Conservation (phyloP, 37 sponge, comb jelly and placozoan species). For the Amphimedon queenslandica region DNA sequence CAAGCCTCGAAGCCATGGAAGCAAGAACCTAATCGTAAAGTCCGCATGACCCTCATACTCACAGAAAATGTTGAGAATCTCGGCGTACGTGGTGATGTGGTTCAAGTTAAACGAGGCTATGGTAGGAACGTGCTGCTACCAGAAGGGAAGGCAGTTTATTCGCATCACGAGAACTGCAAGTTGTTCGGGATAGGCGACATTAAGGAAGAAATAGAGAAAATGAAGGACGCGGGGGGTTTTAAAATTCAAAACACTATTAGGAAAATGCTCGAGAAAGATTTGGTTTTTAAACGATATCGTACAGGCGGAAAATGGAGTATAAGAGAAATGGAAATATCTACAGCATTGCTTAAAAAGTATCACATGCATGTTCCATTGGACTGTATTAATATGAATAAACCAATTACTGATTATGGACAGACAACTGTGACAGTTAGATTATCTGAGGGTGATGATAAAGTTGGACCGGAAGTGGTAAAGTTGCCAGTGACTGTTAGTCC, state of each 20-base stretch:
- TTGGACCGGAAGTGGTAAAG: too few species aligned
- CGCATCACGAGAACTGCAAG: constrained; percentile 54
- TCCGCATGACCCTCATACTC: constrained; percentile 50
- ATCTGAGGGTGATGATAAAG: too few species aligned
- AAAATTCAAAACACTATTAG: too few species aligned
- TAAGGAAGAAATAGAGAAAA: too few species aligned
- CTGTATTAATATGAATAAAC: constrained; percentile 47
- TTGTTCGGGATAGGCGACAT: constrained; percentile 34
- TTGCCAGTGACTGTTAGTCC: too few species aligned
- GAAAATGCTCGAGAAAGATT: constrained; percentile 27
- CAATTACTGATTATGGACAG: constrained; percentile 18
- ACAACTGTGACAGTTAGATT: too few species aligned
- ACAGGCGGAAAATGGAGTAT: constrained; percentile 15
- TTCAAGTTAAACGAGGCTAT: constrained; percentile 77
- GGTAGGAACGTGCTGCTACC: constrained; percentile 76
- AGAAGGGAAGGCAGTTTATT: constrained; percentile 64
- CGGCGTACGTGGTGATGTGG: constrained; percentile 60
- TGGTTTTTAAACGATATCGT: constrained; percentile 30
- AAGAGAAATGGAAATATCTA: constrained; percentile 46
- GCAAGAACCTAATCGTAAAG: constrained; percentile 73
- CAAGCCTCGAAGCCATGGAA: constrained; percentile 58
- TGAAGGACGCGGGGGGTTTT: too few species aligned
- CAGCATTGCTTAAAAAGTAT: constrained; percentile 15
- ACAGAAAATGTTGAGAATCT: constrained; percentile 67
- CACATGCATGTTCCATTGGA: constrained; percentile 71